Evolutionary conservation across 2,797 vertebrate genomes (phyloP), one percentile per base, ranked within the genome.

Genomic region (Naso thynnoides): DNA sequence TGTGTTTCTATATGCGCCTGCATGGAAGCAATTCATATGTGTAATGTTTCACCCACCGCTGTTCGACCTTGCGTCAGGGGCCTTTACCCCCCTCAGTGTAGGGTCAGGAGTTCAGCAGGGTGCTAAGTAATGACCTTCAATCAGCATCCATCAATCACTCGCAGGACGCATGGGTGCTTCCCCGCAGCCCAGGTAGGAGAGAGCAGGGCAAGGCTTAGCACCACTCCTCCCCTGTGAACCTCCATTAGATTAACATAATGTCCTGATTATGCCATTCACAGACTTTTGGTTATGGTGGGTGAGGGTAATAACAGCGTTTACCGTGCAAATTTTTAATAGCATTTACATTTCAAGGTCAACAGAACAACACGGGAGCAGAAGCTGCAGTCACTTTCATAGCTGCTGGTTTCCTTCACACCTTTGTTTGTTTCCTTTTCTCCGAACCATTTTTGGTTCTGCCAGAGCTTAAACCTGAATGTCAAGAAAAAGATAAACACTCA

Each of bases 171-270:
- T 87, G 86, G 84, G 64, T 78, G 86, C 85, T 54, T 85, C 81
- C 66, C 27, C 5, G 19, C 72, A 54, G 77, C 67, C 63, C 79
- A 88, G 88, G 86, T 88, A 86, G 77, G 27, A 74, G 54, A 65
- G 53, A 70, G 68, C 14, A 6, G 42, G 57, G 38, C 48, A 18
- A 33, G 69, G 76, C 62, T 83, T 76, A 84, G 78, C 64, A 31
- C 64, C 70, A 49, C 82, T 79, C 70, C 76, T 50, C 57, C 31
- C 75, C 27, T 31, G 27, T 52, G 70, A 78, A 49, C 45, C 84
- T 77, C 83, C 79, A 86, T 88, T 86, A 82, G 57, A 93, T 93
- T 91, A 90, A 82, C 86, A 88, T 91, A 91, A 93, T 88, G 83
- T 75, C 59, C 90, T 69, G 86, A 92, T 91, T 86, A 90, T 90